Evolutionary conservation across 1,140 invertebrate genomes (phyloP), one percentile per base, ranked within the genome.

Genomic region (Physella acuta): DNA sequence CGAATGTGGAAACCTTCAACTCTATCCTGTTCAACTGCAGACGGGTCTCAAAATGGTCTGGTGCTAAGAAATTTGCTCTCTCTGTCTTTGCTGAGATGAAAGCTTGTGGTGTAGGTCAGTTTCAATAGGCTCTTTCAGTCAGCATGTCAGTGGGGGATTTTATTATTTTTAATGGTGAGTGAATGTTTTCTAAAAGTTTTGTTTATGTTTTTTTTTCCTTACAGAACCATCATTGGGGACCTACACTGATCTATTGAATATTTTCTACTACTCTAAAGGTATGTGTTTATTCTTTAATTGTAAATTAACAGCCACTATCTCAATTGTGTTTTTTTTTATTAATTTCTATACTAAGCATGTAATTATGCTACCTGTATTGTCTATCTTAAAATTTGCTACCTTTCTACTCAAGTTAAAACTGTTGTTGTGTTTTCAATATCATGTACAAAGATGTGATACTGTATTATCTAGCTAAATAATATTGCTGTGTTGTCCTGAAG

Each of bases 1-100:
- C 60, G 8, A 62, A 62, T 44, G 60, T 39, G 8, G 33, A 62
- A 24, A 62, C 60, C 39, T 62, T 62, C 60, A 62, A 62, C 37
- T 37, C 60, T 5, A n/a, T 28, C 16, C 60, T 62, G 2, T 8
- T 24, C 8, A 62, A 24, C 37, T 62, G 60, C 36, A 62, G 36
- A 17, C 36, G 60, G 24, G 33, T 62, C 8, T 34, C 28, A 3
- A 17, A n/a, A 3, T 62, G 60, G 60, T 17, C 20, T 4, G 60
- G 60, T 2, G 3, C 16, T 11, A 36, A 39, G 26, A 37, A 62
- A 16, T 62, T 14, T 37, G 20, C 60, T 11, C 39, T 62, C 33
- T 39, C 33, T 24, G 20, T 62, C 3, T 3, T 62, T 17, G 36
- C 60, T 3, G 60, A 62, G 24, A 62, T 62, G 60, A 62, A 62